These are phyloP conservation scores for Dusona sp. DNA, from an alignment of 2,888 invertebrate species.

Conservation along the genomic window DNA sequence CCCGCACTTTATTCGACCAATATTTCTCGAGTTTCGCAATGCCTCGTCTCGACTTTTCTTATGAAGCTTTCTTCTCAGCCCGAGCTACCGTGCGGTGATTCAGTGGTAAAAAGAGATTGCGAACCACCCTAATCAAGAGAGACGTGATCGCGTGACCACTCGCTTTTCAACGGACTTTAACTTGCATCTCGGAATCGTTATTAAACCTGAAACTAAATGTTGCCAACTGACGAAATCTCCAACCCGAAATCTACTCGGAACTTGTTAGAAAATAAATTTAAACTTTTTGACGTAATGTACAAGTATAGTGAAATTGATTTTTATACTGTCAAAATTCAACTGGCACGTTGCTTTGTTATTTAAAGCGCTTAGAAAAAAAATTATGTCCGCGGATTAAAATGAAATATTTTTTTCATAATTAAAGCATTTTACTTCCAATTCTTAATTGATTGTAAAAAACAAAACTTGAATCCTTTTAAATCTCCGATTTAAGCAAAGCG, in stretches of 20 bases:
- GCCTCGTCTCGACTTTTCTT: constrained; percentile 44
- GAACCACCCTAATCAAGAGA: constrained; percentile 61
- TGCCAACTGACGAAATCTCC: background rate
- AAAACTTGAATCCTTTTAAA: too few relatives aligned
- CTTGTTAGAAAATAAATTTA: background rate
- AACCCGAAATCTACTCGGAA: background rate
- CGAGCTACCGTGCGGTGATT: constrained; percentile 15
- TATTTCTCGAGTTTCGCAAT: constrained; percentile 64
- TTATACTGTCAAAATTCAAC: background rate
- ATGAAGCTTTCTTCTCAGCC: constrained; percentile 39
- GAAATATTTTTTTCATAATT: too few relatives aligned
- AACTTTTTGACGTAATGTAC: background rate
- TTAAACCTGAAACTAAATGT: constrained; percentile 15
- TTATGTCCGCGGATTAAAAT: too few relatives aligned
- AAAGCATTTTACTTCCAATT: too few relatives aligned
- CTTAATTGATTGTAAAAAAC: too few relatives aligned
- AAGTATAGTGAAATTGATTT: background rate
- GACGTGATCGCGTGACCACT: constrained; percentile 54
- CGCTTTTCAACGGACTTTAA: constrained; percentile 15
- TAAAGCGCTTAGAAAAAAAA: too few relatives aligned
- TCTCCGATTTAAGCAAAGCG: too few relatives aligned
- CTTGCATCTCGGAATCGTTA: constrained; percentile 17
- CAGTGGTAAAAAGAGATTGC: constrained; percentile 60
- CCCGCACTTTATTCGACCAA: constrained; percentile 62
- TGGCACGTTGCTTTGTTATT: too few relatives aligned